A percentile compares a stretch with the other conserved stretches of the same genome.
phyloP scores from a whole-genome alignment of 1,140 invertebrate genomes.

The Goniozus legneri region DNA sequence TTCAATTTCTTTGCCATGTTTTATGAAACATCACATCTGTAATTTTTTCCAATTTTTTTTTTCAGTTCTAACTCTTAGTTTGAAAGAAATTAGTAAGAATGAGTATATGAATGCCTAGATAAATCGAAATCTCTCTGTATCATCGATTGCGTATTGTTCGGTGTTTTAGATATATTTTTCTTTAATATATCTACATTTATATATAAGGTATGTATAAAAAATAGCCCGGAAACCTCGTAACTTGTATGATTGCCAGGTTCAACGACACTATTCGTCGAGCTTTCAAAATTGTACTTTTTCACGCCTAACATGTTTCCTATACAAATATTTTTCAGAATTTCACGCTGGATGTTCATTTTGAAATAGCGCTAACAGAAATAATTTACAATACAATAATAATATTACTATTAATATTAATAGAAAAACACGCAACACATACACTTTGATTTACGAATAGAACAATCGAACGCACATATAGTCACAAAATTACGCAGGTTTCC shows the following conservation, averaged over 20 bases:
- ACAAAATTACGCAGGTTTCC: constrained; percentile 18
- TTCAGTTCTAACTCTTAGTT: not conserved
- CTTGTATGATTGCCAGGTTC: constrained; percentile 21
- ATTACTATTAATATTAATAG: not conserved
- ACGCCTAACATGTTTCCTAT: not conserved
- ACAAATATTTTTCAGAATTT: not conserved
- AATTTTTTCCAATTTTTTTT: not conserved
- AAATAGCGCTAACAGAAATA: no score
- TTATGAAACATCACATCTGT: not conserved
- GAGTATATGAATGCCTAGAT: not conserved
- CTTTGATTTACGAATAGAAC: not conserved
- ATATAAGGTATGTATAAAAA: constrained; percentile 32
- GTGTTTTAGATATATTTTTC: constrained; percentile 6
- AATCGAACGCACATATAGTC: not conserved
- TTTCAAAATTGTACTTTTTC: not conserved
- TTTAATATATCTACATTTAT: constrained; percentile 15
- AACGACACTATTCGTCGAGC: constrained; percentile 1
- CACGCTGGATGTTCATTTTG: no score
- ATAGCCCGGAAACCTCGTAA: constrained; percentile 22
- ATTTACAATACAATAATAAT: not conserved
- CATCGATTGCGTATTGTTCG: not conserved
- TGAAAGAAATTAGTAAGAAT: not conserved
- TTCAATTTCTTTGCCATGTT: not conserved
- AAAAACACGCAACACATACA: not conserved
- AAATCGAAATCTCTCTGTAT: not conserved